A percentile compares a stretch with the other conserved stretches of the same genome.
Evolutionary conservation across 2,113 vertebrate genomes (phyloP).

Genomic region (Elephantulus edwardii): DNA sequence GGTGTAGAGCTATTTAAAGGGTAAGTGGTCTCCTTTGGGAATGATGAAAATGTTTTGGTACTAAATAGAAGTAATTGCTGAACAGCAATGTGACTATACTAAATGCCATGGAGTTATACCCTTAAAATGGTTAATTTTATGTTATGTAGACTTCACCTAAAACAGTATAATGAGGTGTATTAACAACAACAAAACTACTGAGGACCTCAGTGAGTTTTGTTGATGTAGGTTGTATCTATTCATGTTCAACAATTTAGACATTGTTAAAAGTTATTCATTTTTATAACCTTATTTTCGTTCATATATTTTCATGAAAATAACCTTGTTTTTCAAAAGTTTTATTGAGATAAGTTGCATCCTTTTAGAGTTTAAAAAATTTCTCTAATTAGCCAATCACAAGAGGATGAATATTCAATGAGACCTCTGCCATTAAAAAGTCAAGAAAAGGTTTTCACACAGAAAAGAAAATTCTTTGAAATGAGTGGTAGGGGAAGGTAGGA

Average conservation of each 20-base stretch:
- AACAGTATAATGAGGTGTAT: background rate
- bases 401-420: too few relatives aligned
- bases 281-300: slow-evolving; percentile 14
- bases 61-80: background rate
- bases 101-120: background rate
- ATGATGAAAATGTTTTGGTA: slow-evolving; percentile 41
- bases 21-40: slow-evolving; percentile 19
- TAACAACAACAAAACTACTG: background rate
- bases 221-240: background rate
- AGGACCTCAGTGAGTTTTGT: slow-evolving; percentile 1
- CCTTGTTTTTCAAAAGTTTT: slow-evolving; percentile 22
- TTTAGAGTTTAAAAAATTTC: slow-evolving; percentile 17
- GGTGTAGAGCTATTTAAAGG: background rate
- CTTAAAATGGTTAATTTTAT: slow-evolving; percentile 46
- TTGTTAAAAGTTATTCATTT: too few relatives aligned
- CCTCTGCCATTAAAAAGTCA: too few relatives aligned
- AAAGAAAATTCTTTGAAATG: too few relatives aligned
- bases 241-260: slow-evolving; percentile 2
- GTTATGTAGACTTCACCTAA: slow-evolving; percentile 13
- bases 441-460: too few relatives aligned
- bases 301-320: slow-evolving; percentile 47
- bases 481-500: too few relatives aligned
- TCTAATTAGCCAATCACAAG: too few relatives aligned
- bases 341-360: background rate
- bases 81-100: background rate